phyloP scores from a whole-genome alignment of 2,113 vertebrate genomes.

The Balaeniceps rex region DNA sequence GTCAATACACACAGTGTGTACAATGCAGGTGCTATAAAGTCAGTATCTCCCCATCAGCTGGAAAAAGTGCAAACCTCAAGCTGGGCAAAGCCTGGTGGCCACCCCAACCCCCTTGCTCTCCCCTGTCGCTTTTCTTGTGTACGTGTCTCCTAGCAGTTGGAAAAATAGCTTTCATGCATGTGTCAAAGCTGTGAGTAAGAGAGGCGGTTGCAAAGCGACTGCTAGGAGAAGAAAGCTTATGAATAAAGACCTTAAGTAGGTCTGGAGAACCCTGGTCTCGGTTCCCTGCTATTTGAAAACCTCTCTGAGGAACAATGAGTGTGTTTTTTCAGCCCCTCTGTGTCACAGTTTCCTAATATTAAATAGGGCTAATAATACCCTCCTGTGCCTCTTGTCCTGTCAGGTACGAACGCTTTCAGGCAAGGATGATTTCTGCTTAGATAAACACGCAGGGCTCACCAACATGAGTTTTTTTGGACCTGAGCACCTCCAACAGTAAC shows the following conservation, averaged over 20 bases:
- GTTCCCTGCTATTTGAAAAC: background rate
- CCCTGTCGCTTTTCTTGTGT: accelerated
- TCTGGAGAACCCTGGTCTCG: background rate
- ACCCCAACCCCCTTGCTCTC: background rate
- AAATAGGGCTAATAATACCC: background rate
- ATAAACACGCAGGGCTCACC: accelerated
- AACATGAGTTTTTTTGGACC: background rate
- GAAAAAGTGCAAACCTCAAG: background rate
- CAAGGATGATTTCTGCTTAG: background rate
- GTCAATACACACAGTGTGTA: conserved; percentile 91
- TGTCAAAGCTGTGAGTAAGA: background rate
- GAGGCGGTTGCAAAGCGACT: accelerated
- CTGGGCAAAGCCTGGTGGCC: background rate
- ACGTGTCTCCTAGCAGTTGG: background rate
- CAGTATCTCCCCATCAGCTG: conserved; percentile 29
- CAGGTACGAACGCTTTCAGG: background rate
- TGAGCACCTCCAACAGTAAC: background rate
- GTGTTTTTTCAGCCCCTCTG: background rate
- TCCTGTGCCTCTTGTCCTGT: background rate
- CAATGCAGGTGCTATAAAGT: conserved; percentile 89
- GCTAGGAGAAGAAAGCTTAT: background rate
- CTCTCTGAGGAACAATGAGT: background rate
- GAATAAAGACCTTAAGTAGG: background rate
- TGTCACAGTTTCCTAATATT: background rate
- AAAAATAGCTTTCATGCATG: background rate